Conservation (phyloP, 2,113 vertebrate species). For the Ceyx cyanopectus region DNA sequence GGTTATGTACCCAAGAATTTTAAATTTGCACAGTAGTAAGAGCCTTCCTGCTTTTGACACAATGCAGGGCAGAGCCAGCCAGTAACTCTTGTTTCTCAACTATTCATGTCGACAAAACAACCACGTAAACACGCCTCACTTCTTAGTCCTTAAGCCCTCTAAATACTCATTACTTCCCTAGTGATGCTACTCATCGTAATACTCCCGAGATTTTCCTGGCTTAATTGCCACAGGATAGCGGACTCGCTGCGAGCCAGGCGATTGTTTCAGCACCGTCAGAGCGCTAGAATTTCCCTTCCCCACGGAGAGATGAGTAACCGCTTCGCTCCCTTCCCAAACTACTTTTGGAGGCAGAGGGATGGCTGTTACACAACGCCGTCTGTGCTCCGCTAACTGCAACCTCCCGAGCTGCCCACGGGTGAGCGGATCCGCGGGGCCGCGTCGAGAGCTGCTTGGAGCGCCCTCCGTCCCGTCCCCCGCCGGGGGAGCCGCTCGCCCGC, state of each 20-base stretch:
- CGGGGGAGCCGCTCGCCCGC: neutral
- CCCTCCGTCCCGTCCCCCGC: neutral
- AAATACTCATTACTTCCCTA: neutral
- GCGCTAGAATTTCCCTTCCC: neutral
- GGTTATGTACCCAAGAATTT: accelerated
- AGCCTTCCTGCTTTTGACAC: neutral
- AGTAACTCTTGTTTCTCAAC: neutral
- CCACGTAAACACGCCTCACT: neutral
- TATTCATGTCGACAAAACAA: neutral
- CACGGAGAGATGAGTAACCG: neutral
- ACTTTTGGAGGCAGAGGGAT: neutral
- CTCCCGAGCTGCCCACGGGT: neutral
- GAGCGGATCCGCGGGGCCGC: neutral
- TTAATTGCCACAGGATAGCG: neutral
- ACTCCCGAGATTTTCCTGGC: neutral
- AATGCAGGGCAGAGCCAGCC: neutral
- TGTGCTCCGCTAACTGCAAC: neutral
- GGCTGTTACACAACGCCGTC: neutral
- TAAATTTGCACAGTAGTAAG: neutral
- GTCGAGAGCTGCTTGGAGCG: neutral
- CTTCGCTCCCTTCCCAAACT: neutral
- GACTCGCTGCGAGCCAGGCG: neutral
- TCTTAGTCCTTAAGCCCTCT: neutral
- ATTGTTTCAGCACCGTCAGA: neutral
- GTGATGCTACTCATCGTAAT: neutral